Base-by-base conservation (phyloP, 2,888 invertebrate species). In the Caenorhabditis virilis region DNA sequence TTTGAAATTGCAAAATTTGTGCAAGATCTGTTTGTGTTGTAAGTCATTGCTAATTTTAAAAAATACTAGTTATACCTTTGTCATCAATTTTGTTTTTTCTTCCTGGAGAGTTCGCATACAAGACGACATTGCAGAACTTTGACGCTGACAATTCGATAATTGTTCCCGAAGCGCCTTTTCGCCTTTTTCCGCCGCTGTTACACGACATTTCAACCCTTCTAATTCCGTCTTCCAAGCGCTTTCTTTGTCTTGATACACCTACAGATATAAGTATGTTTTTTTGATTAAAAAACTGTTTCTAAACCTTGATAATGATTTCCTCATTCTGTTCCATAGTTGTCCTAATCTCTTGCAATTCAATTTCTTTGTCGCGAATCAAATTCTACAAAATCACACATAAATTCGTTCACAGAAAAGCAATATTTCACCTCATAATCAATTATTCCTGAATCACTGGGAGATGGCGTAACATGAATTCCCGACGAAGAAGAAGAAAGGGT, bases 381-480 rank as follows among this genome's bases (percentile, higher is more conserved):
- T 74, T 71, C 75, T 78, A 43, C 36, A 69, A 23, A 16, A 16
- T 27, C 38, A 42, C 22, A 26, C 1, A 15, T 23, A 22, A 3
- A 11, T 30, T 55, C 20, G 13, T 39, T n/a, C n/a, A n/a, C n/a
- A n/a, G n/a, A n/a, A n/a, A n/a, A 41, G 9, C 7, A 27, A 7
- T 46, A 15, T 11, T 33, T 16, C 35, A 77, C 77, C 69, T 80
- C 80, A 59, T 74, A 81, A 51, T 80, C 80, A 39, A 80, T 76
- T 42, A 80, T 80, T 49, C 80, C 80, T n/a, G 76, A 76, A 59
- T 80, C 80, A 36, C 70, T 70, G 6, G 80, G 80, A n/a, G 79
- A 79, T 7, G 80, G 80, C 9, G 80, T 80, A 27, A 80, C 73
- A 64, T 80, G 80, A 20, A 77, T 67, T 16, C 71, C 72, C 27